These are phyloP conservation scores for Pyrrhosoma nymphula DNA, from an alignment of 2,888 invertebrate genomes.

Conservation along the genomic window DNA sequence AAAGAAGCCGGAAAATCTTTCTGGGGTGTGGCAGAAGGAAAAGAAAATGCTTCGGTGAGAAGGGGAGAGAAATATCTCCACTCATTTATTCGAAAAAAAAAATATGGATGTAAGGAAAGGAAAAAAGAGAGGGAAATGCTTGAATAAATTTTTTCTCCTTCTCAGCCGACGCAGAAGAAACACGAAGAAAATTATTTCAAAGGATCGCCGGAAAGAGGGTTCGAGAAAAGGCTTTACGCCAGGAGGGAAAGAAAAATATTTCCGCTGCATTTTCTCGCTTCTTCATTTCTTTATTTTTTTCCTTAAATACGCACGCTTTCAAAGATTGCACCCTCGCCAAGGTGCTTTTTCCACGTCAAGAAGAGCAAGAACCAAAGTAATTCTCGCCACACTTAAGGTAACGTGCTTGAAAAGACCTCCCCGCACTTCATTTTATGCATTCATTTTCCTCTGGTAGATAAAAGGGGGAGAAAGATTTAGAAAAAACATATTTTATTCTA, in stretches of 20 bases:
- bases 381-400: not conserved
- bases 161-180: not conserved
- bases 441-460: not conserved
- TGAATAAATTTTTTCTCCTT: not conserved
- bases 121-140: not conserved
- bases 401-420: not conserved
- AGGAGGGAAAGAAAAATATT: not conserved
- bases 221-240: not conserved
- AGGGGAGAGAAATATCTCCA: not conserved
- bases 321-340: not conserved
- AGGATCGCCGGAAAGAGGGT: not conserved
- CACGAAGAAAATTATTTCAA: not conserved
- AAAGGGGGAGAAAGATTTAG: not conserved
- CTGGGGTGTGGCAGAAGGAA: not conserved
- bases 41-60: not conserved
- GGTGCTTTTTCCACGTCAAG: not conserved
- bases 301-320: not conserved
- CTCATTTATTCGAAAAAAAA: not conserved
- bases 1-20: conserved; percentile 38
- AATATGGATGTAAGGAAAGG: not conserved
- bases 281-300: not conserved
- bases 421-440: not conserved
- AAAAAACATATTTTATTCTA: not conserved
- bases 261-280: not conserved
- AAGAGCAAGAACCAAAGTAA: not conserved